Base-by-base conservation (phyloP, 2,888 invertebrate genomes). In the Pandemis heparana region DNA sequence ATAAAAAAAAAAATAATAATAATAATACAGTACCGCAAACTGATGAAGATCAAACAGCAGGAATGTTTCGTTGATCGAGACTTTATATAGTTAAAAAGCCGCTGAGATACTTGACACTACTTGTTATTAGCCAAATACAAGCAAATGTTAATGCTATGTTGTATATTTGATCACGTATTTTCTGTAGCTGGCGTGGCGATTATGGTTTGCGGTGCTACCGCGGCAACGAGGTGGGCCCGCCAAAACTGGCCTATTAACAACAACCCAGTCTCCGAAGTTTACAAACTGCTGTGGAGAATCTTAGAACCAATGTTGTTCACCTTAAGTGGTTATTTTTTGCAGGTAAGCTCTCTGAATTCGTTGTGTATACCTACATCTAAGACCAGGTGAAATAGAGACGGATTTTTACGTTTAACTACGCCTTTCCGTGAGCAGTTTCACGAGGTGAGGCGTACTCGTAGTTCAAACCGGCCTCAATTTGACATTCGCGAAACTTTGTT, bases 261-360 rank as follows among this genome's bases (percentile, higher is more conserved):
- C 70, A 93, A 93, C 77, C 92, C 93, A 0, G 93, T 93, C 0
- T 85, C 92, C 32, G 90, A 91, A 74, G 89, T 92, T 10, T 94
- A 89, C 80, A 92, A 90, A 69, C 81, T 92, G 3, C 84, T 92
- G 1, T 94, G 94, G 93, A 86, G 87, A 73, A 86, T 94, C 76
- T 89, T 92, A 56, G 93, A 94, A 75, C 92, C 94, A 1, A 92
- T 93, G 91, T 89, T 94, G 0, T 94, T 94, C 76, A 91, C 92
- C 5, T 85, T 93, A 4, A 93, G 92, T 77, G 94, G 93, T 70
- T 93, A 92, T 79, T 92, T 86, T 79, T 83, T 94, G 65, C 90
- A 93, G 82, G 93, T 93, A 85, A 82, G 78, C 12, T 23, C 12
- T 12, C 18, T 8, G 4, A 2, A 9, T 10, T 1, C 16, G 12